These are phyloP conservation scores for Helicolenus hilgendorfi DNA, from an alignment of 2,797 vertebrate species.

Conservation along the genomic window DNA sequence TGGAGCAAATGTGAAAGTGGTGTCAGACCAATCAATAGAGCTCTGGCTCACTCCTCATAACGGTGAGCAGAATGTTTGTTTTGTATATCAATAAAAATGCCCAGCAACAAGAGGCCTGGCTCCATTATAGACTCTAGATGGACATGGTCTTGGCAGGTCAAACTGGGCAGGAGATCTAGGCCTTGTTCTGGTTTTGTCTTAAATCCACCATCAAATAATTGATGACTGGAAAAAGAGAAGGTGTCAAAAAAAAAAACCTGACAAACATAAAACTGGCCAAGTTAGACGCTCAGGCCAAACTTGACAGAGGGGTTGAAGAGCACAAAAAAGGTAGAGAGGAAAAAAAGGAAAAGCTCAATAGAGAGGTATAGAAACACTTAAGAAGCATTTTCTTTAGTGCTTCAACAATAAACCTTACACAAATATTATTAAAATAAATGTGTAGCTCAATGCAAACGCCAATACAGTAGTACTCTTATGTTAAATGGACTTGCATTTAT, in stretches of 20 bases:
- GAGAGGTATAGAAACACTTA: not conserved
- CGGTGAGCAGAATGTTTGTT: slow-evolving; percentile 16
- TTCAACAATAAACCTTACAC: not conserved
- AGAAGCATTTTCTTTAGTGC: not conserved
- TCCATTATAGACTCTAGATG: not conserved
- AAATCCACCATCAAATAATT: slow-evolving; percentile 16
- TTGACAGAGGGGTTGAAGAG: not conserved
- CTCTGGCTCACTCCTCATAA: slow-evolving; percentile 7
- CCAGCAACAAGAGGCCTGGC: not conserved
- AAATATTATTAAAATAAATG: not conserved
- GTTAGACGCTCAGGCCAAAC: not conserved
- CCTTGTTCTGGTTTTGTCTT: slow-evolving; percentile 3
- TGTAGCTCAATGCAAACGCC: not conserved
- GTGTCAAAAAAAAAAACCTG: not conserved
- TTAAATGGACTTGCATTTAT: too few relatives aligned
- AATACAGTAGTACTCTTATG: not conserved
- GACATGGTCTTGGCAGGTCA: slow-evolving; percentile 3
- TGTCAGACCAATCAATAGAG: slow-evolving; percentile 40
- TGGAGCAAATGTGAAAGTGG: slow-evolving; percentile 1
- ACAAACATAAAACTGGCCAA: not conserved
- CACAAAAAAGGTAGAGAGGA: not conserved
- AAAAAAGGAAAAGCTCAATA: not conserved
- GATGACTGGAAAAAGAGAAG: slow-evolving; percentile 7
- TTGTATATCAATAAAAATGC: slow-evolving; percentile 21
- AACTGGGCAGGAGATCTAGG: slow-evolving; percentile 6